phyloP scores from a whole-genome alignment of 2,888 invertebrate genomes.

The Acanthosoma haemorrhoidale region DNA sequence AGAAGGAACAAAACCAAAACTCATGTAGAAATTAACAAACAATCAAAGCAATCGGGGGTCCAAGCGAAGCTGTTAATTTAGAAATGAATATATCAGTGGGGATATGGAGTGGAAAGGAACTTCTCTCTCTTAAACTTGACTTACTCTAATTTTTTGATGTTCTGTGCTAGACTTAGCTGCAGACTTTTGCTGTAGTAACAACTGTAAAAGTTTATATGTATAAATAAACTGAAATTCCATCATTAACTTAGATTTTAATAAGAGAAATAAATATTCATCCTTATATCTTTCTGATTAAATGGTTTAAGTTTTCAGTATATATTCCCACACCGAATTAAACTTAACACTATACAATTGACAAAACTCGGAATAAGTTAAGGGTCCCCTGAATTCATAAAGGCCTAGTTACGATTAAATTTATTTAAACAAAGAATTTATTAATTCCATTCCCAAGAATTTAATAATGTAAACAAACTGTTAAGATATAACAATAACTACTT shows the following conservation, averaged over 20 bases:
- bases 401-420: too few species aligned
- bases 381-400: too few species aligned
- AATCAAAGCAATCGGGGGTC: not conserved
- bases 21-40: not conserved
- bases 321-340: not conserved
- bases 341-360: not conserved
- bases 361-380: not conserved
- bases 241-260: too few species aligned
- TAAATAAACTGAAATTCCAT: not conserved
- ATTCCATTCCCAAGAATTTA: too few species aligned
- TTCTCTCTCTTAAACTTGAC: slow-evolving; percentile 47
- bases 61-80: slow-evolving; percentile 18
- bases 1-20: not conserved
- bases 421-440: too few species aligned
- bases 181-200: slow-evolving; percentile 83
- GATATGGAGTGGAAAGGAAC: not conserved
- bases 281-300: too few species aligned
- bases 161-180: slow-evolving; percentile 77
- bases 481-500: too few species aligned
- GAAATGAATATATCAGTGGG: not conserved
- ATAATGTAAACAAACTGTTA: too few species aligned
- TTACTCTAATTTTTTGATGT: slow-evolving; percentile 89
- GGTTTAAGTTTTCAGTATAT: too few species aligned
- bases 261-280: too few species aligned
- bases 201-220: slow-evolving; percentile 59